Evolutionary conservation across 2,113 vertebrate genomes (phyloP), one percentile per base, ranked within the genome.

Genomic region (Pseudopodoces humilis): DNA sequence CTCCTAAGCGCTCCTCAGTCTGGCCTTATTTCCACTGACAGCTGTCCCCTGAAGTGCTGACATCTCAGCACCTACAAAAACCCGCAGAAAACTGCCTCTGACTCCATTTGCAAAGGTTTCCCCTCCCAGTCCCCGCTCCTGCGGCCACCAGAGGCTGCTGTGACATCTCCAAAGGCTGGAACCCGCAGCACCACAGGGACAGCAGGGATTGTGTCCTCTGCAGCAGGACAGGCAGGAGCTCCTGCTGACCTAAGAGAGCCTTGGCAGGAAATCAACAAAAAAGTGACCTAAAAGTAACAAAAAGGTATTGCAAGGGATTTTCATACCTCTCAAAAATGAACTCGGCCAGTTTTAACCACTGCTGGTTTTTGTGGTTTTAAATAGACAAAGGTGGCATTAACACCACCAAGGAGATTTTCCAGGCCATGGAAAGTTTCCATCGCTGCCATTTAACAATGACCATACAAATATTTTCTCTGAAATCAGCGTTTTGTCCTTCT

Each of bases 91-190:
- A 22, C 39, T 17, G 49, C 24, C 78, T 70, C 77, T 56, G 49
- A 53, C 90, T 92, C 84, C 90, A 81, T 90, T 88, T 95, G 28
- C 87, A 39, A 15, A 55, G 49, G 49, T 65, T 20, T 72, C 58
- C 55, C 78, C 47, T 37, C 4, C 6, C 3, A 41, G 44, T 13
- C 75, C 43, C 37, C 31, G 44, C 43, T 28, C 65, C 83, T 43
- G 11, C 2, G 31, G 86, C 97, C 97, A 97, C 95, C 96, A 98
- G 97, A 95, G 97, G 97, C 83, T 97, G 97, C 79, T 93, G 92
- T 77, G 90, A 49, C 91, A 94, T 92, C 93, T 95, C 58, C 27
- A 59, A 90, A 71, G 72, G 27, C 79, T 69, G 88, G 20, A 5
- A 53, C 5, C 65, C n/a, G 77, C 80, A 58, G 28, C 14, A 3